Evolutionary conservation across 2,113 vertebrate species (phyloP).

Genomic region (Craseonycteris thonglongyai): DNA sequence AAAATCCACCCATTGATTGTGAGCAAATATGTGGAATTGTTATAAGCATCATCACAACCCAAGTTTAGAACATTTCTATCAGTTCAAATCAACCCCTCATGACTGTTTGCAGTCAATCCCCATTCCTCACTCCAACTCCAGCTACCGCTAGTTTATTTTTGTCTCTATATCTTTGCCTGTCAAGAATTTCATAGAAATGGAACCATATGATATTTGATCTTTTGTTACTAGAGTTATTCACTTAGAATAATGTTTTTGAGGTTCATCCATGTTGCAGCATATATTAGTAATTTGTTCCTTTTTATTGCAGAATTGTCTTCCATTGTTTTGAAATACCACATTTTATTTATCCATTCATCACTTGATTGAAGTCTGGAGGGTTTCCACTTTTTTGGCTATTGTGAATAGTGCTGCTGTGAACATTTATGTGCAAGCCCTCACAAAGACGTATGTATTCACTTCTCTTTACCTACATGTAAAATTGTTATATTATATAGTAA

Average conservation of each 20-base stretch:
- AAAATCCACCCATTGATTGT: background rate
- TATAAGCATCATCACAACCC: background rate
- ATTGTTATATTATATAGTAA: background rate
- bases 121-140: background rate
- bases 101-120: background rate
- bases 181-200: background rate
- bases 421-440: background rate
- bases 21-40: background rate
- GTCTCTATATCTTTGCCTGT: background rate
- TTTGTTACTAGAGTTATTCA: background rate
- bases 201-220: background rate
- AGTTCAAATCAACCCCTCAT: background rate
- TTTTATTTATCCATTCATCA: background rate
- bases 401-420: background rate
- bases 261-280: background rate
- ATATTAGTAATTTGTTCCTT: background rate
- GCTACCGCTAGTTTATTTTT: background rate
- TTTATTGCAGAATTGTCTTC: background rate
- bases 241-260: background rate
- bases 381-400: background rate
- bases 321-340: background rate
- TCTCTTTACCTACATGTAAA: background rate
- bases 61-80: background rate
- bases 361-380: background rate
- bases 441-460: background rate